Percentiles rank a stretch among this genome's conserved stretches.
phyloP scores from a whole-genome alignment of 2,113 vertebrate genomes.

The Pseudonaja textilis region DNA sequence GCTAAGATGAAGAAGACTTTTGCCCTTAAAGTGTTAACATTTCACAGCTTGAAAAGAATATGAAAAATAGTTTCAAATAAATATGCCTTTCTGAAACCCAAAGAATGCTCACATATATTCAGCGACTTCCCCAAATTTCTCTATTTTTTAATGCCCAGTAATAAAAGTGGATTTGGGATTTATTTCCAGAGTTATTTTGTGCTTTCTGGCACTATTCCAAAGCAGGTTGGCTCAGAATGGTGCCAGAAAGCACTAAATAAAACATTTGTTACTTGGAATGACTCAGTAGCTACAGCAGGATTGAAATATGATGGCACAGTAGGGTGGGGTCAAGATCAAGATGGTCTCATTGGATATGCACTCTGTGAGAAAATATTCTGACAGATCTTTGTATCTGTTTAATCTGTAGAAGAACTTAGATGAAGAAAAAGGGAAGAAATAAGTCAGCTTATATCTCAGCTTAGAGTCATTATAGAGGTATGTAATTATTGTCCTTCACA shows the following conservation, averaged over 20 bases:
- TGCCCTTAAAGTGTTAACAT: not conserved
- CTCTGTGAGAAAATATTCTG: not conserved
- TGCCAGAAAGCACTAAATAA: not conserved
- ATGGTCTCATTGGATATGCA: not conserved
- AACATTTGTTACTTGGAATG: not conserved
- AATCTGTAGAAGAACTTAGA: not conserved
- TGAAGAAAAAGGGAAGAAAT: not conserved
- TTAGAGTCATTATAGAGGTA: not conserved
- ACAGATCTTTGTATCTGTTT: conserved; percentile 1
- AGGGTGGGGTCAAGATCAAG: not conserved
- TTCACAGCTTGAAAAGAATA: fast-evolving
- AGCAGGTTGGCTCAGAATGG: not conserved
- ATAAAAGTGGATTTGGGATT: not conserved
- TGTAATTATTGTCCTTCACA: not conserved
- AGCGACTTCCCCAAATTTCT: not conserved
- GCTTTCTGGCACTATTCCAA: not conserved
- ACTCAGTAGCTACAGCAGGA: not conserved
- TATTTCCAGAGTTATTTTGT: not conserved
- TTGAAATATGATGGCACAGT: not conserved
- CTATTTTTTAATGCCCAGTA: not conserved
- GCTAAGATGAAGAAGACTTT: not conserved
- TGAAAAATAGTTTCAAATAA: not conserved
- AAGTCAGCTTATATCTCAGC: not conserved
- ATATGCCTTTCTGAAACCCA: not conserved
- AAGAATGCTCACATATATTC: not conserved